Percentiles rank a stretch among this genome's conserved stretches.
phyloP scores from a whole-genome alignment of 2,888 invertebrate species.

The Charanyca ferruginea region DNA sequence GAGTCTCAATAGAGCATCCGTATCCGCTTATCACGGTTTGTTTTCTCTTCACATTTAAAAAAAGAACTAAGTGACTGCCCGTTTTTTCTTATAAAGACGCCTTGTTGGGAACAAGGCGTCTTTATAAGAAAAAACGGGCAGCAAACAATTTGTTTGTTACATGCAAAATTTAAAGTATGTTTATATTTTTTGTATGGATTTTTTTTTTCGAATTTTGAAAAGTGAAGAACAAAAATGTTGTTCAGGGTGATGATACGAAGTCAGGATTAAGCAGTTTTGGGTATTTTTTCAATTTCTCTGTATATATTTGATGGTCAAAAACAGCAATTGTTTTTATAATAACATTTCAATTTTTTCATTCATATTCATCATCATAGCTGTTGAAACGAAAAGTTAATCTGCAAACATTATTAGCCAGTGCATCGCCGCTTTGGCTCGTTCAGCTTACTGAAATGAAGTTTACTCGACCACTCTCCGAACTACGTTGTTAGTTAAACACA shows the following conservation, averaged over 20 bases:
- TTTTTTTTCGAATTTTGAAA: too few relatives aligned
- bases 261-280: too few relatives aligned
- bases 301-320: background rate
- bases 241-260: too few relatives aligned
- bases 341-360: conserved; percentile 10
- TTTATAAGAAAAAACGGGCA: too few relatives aligned
- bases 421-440: conserved; percentile 62
- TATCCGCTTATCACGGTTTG: conserved; percentile 71
- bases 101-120: too few relatives aligned
- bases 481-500: conserved; percentile 54
- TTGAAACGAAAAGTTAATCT: conserved; percentile 31
- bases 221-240: too few relatives aligned
- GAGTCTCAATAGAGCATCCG: conserved; percentile 34
- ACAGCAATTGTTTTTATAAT: too few relatives aligned
- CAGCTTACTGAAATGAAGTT: conserved; percentile 65
- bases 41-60: conserved; percentile 76
- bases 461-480: conserved; percentile 49
- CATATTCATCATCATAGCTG: conserved; percentile 16
- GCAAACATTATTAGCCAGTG: conserved; percentile 51
- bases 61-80: conserved; percentile 80
- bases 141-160: too few relatives aligned
- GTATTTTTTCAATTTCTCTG: too few relatives aligned
- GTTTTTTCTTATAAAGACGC: conserved; percentile 71
- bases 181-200: too few relatives aligned
- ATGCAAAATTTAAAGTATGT: too few relatives aligned